Conservation (phyloP, 2,797 vertebrate species). For the Microctenopoma stevenorrisi region DNA sequence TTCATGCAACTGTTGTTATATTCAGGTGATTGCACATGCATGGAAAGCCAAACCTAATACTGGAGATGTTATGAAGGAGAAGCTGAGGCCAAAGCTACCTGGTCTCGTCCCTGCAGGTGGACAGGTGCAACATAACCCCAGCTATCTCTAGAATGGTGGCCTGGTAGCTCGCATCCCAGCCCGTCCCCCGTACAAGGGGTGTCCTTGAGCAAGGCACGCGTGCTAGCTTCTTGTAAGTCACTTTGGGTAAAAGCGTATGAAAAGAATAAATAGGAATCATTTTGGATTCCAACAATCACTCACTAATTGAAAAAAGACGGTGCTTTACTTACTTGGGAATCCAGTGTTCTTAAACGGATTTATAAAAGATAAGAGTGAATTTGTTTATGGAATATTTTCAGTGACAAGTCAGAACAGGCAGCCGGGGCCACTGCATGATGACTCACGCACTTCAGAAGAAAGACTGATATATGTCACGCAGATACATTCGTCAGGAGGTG, state of each 20-base stretch:
- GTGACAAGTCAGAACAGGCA: constrained; percentile 59
- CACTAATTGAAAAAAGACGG: neutral
- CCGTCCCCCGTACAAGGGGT: no score
- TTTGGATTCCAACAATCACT: no score
- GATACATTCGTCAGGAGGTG: constrained; percentile 24
- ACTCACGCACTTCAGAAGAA: constrained; percentile 50
- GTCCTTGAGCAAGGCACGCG: no score
- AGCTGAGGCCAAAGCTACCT: neutral
- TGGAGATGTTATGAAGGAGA: neutral
- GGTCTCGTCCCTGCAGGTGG: neutral
- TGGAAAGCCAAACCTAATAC: no score
- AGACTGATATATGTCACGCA: constrained; percentile 30
- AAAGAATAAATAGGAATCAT: no score
- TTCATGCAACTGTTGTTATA: no score
- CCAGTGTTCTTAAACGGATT: neutral
- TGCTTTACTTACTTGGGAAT: constrained; percentile 3
- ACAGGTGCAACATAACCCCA: neutral
- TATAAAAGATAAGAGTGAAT: constrained; percentile 4
- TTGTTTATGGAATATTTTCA: constrained; percentile 25
- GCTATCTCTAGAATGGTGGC: neutral
- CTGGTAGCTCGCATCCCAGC: no score
- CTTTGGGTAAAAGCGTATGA: no score
- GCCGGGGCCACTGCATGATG: constrained; percentile 26
- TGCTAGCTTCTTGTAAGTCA: no score
- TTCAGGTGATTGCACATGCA: constrained; percentile 1